These are phyloP conservation scores for Hycleus cichorii DNA, from an alignment of 1,140 invertebrate genomes.

Conservation along the genomic window DNA sequence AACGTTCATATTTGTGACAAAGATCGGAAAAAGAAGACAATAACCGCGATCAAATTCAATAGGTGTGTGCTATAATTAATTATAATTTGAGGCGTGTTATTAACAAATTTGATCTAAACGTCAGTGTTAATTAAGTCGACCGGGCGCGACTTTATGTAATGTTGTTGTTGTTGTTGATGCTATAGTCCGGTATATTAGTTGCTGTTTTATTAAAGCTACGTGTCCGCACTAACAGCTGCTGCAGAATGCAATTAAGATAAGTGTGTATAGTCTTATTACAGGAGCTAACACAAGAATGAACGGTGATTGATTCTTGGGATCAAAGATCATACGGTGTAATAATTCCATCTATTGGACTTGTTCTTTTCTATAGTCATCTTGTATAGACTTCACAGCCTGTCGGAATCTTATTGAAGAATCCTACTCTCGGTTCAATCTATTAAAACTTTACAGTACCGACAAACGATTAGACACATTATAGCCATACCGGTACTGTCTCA, in stretches of 20 bases:
- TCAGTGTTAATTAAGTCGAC: conserved; percentile 15
- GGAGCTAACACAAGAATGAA: conserved; percentile 4
- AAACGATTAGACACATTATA: not conserved
- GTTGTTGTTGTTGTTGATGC: too few species aligned
- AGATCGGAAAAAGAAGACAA: too few species aligned
- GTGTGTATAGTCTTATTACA: conserved; percentile 19
- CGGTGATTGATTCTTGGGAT: conserved; percentile 21
- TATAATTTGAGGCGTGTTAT: conserved; percentile 1
- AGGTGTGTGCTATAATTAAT: too few species aligned
- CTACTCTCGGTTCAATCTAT: not conserved
- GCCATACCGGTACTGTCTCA: not conserved
- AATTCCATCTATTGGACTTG: conserved; percentile 18
- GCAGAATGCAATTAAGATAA: conserved; percentile 22
- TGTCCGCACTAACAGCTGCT: conserved; percentile 8
- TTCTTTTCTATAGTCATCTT: not conserved
- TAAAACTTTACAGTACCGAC: not conserved
- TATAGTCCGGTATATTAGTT: too few species aligned
- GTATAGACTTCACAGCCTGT: too few species aligned
- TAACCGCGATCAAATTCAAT: too few species aligned
- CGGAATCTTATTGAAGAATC: not conserved
- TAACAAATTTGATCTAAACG: conserved; percentile 17
- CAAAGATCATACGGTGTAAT: conserved; percentile 20
- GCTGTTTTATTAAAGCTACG: too few species aligned
- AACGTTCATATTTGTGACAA: too few species aligned
- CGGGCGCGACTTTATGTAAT: conserved; percentile 1